Base-by-base conservation (phyloP, 2,113 vertebrate genomes). In the Narcine bancroftii region DNA sequence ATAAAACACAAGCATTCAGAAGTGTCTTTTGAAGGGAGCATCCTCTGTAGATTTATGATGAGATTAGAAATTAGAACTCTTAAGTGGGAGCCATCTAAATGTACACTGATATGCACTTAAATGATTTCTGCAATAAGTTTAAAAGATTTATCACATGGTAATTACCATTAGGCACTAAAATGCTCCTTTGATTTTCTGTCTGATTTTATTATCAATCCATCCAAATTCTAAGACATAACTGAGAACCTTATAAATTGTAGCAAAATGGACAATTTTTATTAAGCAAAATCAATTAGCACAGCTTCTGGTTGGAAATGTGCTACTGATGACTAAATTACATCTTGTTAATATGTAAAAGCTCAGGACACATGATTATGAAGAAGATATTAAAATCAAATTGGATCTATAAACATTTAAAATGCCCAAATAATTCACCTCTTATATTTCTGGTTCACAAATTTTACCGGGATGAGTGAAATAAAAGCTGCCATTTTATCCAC, bases 131-230 rank as follows among this genome's bases (percentile, higher is more conserved):
- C 71, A 91, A 91, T 42, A 91, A 91, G 89, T 91, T 91, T 91
- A 91, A 87, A 91, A 91, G 63, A 91, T 91, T 91, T 69, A 91
- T 91, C 63, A 69, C 39, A 69, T 91, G 89, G 47, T 91, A 91
- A 91, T 91, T 91, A 65, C 63, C 89, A 91, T 91, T 91, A 91
- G 65, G 29, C 63, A 91, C 87, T 91, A 69, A 91, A 71, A 91
- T 45, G 42, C 24, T 91, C 39, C 89, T 91, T 91, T 91, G 89
- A 91, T 91, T 91, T 91, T 91, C 63, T 91, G 89, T 91, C 89
- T 91, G 66, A 91, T 91, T 91, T 69, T 91, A 91, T 91, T 91
- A 69, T 45, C 89, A 91, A 91, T 91, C 89, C 89, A 91, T 47
- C 65, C 42, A 69, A 60, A 65, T 91, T 69, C 42, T 69, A 45